These are phyloP conservation scores for Blastobasis lacticolella DNA, from an alignment of 2,888 invertebrate species.

Conservation along the genomic window DNA sequence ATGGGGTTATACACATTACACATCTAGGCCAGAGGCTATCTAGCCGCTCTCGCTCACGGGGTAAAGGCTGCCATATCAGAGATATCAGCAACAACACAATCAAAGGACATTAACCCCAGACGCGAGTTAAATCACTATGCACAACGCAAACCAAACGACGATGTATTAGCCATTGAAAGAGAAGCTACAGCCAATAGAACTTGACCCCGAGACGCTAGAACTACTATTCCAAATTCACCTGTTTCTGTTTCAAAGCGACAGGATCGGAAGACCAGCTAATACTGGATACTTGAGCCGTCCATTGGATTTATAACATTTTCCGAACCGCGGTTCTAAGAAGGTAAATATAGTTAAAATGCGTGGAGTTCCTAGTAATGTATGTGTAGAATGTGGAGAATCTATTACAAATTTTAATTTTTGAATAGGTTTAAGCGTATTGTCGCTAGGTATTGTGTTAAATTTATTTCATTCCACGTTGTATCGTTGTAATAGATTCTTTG, in stretches of 20 bases:
- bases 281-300: constrained; percentile 27
- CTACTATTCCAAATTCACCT: constrained; percentile 15
- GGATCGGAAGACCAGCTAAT: constrained; percentile 30
- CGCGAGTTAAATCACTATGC: constrained; percentile 39
- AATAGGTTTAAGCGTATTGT: background rate
- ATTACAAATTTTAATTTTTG: constrained; percentile 3
- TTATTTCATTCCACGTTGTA: no score
- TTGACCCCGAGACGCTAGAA: constrained; percentile 23
- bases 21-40: background rate
- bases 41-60: background rate
- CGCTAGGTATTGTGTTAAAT: no score
- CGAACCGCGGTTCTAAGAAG: constrained; percentile 41
- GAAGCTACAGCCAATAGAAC: constrained; percentile 31
- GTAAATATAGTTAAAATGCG: constrained; percentile 31
- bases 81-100: constrained; percentile 18
- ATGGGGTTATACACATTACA: constrained; percentile 18
- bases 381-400: background rate
- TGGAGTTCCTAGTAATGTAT: background rate
- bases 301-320: constrained; percentile 44
- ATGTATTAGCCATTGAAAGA: constrained; percentile 49
- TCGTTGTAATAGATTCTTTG: background rate
- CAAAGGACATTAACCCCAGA: constrained; percentile 26
- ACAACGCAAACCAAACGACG: constrained; percentile 35
- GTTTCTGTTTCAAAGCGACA: constrained; percentile 18
- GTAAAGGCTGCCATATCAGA: constrained; percentile 15